Base-by-base conservation (phyloP, 2,888 invertebrate species). In the Cyaniris semiargus region DNA sequence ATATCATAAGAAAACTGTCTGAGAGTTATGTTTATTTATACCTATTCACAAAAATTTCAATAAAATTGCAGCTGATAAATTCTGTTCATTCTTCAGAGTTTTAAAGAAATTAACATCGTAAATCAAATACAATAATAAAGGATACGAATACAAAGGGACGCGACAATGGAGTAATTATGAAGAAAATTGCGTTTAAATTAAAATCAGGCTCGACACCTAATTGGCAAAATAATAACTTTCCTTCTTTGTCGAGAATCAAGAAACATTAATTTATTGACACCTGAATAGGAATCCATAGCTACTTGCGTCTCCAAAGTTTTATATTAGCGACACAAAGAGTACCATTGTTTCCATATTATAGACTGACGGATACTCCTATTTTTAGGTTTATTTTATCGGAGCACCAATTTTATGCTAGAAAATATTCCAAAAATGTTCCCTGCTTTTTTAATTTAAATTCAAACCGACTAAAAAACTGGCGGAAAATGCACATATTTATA, bases 121-220 rank as follows among this genome's bases (percentile, higher is more conserved):
- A 74, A 74, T 74, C 74, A 74, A 74, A 74, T 74, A 53, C 27
- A 74, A 74, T 53, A 74, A 53, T 74, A 53, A 74, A 74, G 74
- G 74, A 74, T 74, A 48, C 6, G 48, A 74, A 53, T 27, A 74
- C 74, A 74, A 74, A 74, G 23, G 72, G 44, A 72, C 23, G 44
- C 38, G 72, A 72, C 44, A 72, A 72, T 44, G 48, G 48, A 21
- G 48, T 72, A 72, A 72, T 72, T 72, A 23, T 44, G 38, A 48
- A 44, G 4, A 27, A 72, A 44, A 21, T 44, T 72, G 27, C 21
- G 71, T 44, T 72, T 44, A 72, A 72, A 44, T 72, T 70, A 44
- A 72, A 48, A 44, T 38, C 71, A 71, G 72, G 23, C 60, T 23
- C 60, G 60, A 60, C 21, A 44, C 44, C 44, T 44, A 21, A 72